These are phyloP conservation scores for Petrocephalus zakoni DNA, from an alignment of 2,113 vertebrate species.

Conservation along the genomic window DNA sequence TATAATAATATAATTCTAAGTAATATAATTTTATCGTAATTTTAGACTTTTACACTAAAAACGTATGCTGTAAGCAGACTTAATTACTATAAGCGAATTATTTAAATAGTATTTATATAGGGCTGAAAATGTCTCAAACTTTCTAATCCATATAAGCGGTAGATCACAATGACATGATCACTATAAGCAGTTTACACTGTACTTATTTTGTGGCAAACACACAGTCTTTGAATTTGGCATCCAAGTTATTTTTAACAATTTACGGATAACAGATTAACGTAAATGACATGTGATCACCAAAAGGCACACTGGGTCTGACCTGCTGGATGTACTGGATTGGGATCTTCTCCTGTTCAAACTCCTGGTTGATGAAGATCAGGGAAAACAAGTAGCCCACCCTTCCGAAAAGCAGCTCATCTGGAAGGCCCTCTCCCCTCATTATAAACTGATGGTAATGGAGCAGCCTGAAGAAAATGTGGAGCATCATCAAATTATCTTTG, in stretches of 20 bases:
- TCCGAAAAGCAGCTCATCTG: conserved; percentile 87
- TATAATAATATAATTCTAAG: too few species aligned
- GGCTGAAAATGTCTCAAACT: too few species aligned
- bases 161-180: too few species aligned
- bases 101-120: too few species aligned
- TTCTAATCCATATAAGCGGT: too few species aligned
- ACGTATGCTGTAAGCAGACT: too few species aligned
- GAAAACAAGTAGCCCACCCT: conserved; percentile 81
- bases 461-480: conserved; percentile 58
- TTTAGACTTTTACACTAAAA: too few species aligned
- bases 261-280: background rate
- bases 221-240: background rate
- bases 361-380: conserved; percentile 86
- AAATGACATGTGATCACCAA: background rate
- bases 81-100: too few species aligned
- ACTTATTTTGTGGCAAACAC: background rate
- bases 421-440: conserved; percentile 64
- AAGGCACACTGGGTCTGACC: conserved; percentile 55
- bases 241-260: background rate
- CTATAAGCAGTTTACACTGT: background rate
- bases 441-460: conserved; percentile 66
- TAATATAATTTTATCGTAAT: too few species aligned
- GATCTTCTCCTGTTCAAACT: conserved; percentile 79
- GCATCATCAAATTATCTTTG: background rate
- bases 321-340: conserved; percentile 81